These are phyloP conservation scores for Drosophila sordidula DNA, from an alignment of 2,888 invertebrate genomes.

Conservation along the genomic window DNA sequence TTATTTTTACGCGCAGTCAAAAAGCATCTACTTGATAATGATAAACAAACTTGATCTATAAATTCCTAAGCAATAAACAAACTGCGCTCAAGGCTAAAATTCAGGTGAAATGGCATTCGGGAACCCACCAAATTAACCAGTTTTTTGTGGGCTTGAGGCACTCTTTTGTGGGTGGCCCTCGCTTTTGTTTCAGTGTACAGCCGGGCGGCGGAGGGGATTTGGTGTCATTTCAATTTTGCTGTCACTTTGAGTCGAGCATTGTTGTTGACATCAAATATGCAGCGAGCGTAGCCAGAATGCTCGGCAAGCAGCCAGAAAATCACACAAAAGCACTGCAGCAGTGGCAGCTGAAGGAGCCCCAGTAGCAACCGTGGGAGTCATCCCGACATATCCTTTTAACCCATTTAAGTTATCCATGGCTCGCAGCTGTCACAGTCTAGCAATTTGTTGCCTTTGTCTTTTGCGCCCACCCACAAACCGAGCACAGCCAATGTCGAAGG, in stretches of 20 bases:
- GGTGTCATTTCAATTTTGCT: constrained; percentile 57
- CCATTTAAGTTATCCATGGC: constrained; percentile 79
- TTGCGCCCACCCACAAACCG: constrained; percentile 21
- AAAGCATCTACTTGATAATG: not conserved
- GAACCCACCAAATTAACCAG: constrained; percentile 11
- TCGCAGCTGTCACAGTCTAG: constrained; percentile 81
- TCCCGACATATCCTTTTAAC: constrained; percentile 71
- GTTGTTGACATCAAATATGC: constrained; percentile 65
- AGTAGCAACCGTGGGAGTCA: constrained; percentile 16
- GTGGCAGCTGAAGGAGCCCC: constrained; percentile 18
- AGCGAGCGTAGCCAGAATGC: constrained; percentile 38
- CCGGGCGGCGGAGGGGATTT: constrained; percentile 4
- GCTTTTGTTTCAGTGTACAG: constrained; percentile 20
- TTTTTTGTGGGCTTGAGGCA: not conserved
- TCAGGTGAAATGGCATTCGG: constrained; percentile 7
- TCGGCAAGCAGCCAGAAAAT: constrained; percentile 55
- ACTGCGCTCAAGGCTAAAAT: no score
- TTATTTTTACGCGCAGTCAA: no score
- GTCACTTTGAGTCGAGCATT: constrained; percentile 53
- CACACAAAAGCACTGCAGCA: constrained; percentile 59
- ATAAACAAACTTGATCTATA: no score
- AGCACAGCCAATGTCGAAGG: constrained; percentile 56
- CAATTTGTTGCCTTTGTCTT: constrained; percentile 75
- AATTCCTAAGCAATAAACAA: no score
- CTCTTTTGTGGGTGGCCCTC: not conserved